phyloP scores from a whole-genome alignment of 2,888 invertebrate species.

The Drepanosiphum platanoidis region DNA sequence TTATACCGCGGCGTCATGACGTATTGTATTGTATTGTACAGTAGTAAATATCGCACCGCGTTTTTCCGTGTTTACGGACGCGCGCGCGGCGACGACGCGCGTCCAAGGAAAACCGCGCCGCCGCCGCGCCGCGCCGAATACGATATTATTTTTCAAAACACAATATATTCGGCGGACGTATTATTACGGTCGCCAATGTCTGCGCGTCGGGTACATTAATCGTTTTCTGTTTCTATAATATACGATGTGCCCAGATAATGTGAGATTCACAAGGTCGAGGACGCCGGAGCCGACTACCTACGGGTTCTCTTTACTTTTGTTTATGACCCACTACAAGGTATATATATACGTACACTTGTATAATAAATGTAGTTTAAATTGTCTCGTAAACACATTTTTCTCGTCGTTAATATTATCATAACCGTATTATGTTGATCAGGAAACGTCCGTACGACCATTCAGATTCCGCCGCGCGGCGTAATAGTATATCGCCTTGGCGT shows the following conservation, averaged over 20 bases:
- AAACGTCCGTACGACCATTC: not conserved
- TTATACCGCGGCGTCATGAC: too few relatives aligned
- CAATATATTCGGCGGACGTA: too few relatives aligned
- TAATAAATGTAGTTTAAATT: not conserved
- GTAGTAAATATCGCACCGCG: too few relatives aligned
- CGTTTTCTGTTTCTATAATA: too few relatives aligned
- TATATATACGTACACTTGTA: not conserved
- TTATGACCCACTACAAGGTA: not conserved
- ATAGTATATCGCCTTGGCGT: slow-evolving; percentile 13
- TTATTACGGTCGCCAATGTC: not conserved
- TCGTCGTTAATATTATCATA: not conserved
- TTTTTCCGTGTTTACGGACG: not conserved
- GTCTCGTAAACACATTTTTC: not conserved
- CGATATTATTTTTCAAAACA: not conserved
- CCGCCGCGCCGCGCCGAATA: too few relatives aligned
- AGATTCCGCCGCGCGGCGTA: too few relatives aligned
- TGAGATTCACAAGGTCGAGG: not conserved
- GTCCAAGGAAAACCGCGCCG: slow-evolving; percentile 44
- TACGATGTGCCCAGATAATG: not conserved
- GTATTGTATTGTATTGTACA: slow-evolving; percentile 3
- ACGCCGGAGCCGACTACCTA: not conserved
- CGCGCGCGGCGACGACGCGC: not conserved
- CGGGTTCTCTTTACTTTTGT: not conserved
- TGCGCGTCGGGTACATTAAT: not conserved
- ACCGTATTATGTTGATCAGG: slow-evolving; percentile 1